Evolutionary conservation across 2,888 invertebrate species (phyloP), one percentile per base, ranked within the genome.

Genomic region (Lasioglossum oenotherae): DNA sequence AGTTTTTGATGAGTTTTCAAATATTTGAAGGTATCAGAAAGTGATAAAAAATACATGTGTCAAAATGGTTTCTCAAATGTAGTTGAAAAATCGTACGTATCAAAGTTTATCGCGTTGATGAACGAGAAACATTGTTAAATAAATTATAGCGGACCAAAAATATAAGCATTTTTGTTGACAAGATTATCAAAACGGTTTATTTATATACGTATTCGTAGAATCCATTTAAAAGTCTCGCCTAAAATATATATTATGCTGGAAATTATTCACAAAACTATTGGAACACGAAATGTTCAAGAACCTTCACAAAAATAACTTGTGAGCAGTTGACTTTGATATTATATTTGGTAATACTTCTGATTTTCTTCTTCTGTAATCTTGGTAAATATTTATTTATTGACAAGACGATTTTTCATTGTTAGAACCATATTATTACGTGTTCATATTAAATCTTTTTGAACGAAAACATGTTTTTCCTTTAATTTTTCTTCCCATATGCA

Each of bases 1-100:
- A 69, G 19, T 53, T 31, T 27, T 77, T 31, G 16, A 64, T 75
- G 27, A 19, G 31, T 73, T 78, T 16, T 72, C 14, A 81, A 78
- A 78, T 81, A 75, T 76, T 81, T 86, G 85, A 86, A 80, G 46
- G 75, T 84, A 73, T 75, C 81, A 35, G 41, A 78, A 78, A 78
- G 49, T 86, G 72, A 80, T 23, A 78, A 78, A 80, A 64, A 75
- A 41, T 67, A 72, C 44, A 81, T 27, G 38, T 78, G 80, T 86
- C 82, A 84, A 88, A 74, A 89, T 90, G 87, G 89, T 81, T 80
- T 78, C 49, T 69, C 84, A 79, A 53, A 81, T 88, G 27, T 89
- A 77, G 83, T 83, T 76, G 60, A 41, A 78, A 87, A 81, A 90
- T 85, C 81, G 76, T 81, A 82, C 78, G 69, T 78, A 90, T 87